phyloP scores from a whole-genome alignment of 2,888 invertebrate species.

The Tupiocoris notatus region DNA sequence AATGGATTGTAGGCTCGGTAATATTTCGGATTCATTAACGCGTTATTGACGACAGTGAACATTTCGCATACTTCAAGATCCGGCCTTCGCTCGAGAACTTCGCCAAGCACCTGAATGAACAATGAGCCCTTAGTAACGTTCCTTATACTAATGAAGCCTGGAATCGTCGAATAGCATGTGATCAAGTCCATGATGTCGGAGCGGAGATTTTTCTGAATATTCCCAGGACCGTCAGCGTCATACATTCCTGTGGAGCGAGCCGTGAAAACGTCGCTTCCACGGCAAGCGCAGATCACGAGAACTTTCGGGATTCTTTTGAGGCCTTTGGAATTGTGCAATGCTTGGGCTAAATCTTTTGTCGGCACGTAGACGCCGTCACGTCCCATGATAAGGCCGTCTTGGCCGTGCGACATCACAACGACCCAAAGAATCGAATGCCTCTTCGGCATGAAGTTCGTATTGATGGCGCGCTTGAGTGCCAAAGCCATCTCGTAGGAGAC shows the following conservation, averaged over 20 bases:
- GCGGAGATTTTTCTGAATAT: not conserved
- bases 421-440: constrained; percentile 17
- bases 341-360: not conserved
- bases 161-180: constrained; percentile 19
- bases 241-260: not conserved
- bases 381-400: constrained; percentile 15
- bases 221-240: constrained; percentile 12
- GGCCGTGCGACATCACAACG: constrained; percentile 24
- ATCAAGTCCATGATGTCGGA: constrained; percentile 25
- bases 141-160: constrained; percentile 24
- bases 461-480: not conserved
- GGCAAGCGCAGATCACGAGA: constrained; percentile 24
- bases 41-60: constrained; percentile 28
- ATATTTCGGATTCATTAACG: constrained; percentile 26
- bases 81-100: constrained; percentile 5
- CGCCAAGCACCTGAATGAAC: constrained; percentile 17
- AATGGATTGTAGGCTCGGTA: constrained; percentile 12
- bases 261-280: constrained; percentile 20
- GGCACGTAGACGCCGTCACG: constrained; percentile 4
- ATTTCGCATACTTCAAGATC: constrained; percentile 32
- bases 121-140: not conserved
- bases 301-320: constrained; percentile 13
- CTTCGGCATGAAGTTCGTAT: not conserved
- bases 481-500: not conserved
- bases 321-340: not conserved